phyloP scores from a whole-genome alignment of 2,797 vertebrate species.

The Myiothlypis chrysogaster region DNA sequence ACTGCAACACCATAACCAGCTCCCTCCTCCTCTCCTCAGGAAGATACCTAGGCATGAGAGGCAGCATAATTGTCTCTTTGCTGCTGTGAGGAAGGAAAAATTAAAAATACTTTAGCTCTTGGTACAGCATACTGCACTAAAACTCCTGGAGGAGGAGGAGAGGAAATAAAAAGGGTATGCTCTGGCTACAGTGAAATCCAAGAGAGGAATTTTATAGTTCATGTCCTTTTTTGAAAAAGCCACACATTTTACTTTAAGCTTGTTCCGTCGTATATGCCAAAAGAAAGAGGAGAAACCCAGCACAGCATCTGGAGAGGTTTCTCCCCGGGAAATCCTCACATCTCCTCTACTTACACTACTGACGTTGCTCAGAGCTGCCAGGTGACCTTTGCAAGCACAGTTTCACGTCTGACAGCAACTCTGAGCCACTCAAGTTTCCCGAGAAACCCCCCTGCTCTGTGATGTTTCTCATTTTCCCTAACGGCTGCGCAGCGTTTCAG shows the following conservation, averaged over 20 bases:
- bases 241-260: not conserved
- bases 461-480: conserved; percentile 30
- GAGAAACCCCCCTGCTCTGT: not conserved
- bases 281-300: conserved; percentile 19
- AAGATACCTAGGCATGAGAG: not conserved
- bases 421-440: not conserved
- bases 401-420: not conserved
- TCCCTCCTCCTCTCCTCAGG: not conserved
- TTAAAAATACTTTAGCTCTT: not conserved
- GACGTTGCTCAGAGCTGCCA: not conserved
- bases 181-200: not conserved
- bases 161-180: not conserved
- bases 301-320: not conserved
- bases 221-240: not conserved
- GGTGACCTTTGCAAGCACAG: conserved; percentile 1
- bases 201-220: not conserved
- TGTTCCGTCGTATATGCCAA: not conserved
- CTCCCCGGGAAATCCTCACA: conserved; percentile 5
- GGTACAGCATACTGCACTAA: not conserved
- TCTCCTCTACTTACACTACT: not conserved
- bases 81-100: not conserved
- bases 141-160: not conserved
- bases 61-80: not conserved
- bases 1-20: not conserved
- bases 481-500: not conserved